Evolutionary conservation across 2,113 vertebrate genomes (phyloP), one percentile per base, ranked within the genome.

Genomic region (Pycnonotus jocosus): DNA sequence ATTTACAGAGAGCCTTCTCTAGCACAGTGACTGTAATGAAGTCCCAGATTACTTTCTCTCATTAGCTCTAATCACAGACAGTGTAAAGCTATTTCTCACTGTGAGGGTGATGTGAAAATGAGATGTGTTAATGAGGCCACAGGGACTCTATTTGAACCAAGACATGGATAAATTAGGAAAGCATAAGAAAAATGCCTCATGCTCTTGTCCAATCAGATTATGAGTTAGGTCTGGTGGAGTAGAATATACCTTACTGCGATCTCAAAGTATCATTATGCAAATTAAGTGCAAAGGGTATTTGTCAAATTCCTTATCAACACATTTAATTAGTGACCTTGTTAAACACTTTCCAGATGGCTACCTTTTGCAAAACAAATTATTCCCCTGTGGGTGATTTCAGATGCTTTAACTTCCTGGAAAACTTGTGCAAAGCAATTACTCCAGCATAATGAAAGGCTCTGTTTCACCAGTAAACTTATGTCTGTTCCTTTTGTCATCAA

Each of bases 221-320:
- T 35, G 24, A 57, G 1, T 74, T 72, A 53, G 11, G 16, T 22
- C 38, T 74, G 42, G 40, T 33, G 68, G 62, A 61, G 71, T 31
- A 77, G 66, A 79, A 48, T 57, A 54, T 20, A 71, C 37, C 18
- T 78, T n/a, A 74, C 27, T 81, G 61, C 11, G 24, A 30, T 69
- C 90, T 94, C 47, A 23, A 91, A 93, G 56, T 78, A 64, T 76
- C 79, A 69, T 85, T 56, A 18, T n/a, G 38, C 71, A 95, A 97
- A 97, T 70, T 18, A 92, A 96, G 64, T 33, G 60, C 66, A 40
- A 42, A 94, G 85, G 61, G 70, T 65, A 56, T 88, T 96, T 95
- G 65, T 50, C 88, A 96, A 95, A 85, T 78, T 94, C 57, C 64
- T 76, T 96, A 94, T 96, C 91, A 97, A 97, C 95, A 96, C 89